Evolutionary conservation across 2,797 vertebrate genomes (phyloP).

Genomic region (Rousettus madagascariensis): DNA sequence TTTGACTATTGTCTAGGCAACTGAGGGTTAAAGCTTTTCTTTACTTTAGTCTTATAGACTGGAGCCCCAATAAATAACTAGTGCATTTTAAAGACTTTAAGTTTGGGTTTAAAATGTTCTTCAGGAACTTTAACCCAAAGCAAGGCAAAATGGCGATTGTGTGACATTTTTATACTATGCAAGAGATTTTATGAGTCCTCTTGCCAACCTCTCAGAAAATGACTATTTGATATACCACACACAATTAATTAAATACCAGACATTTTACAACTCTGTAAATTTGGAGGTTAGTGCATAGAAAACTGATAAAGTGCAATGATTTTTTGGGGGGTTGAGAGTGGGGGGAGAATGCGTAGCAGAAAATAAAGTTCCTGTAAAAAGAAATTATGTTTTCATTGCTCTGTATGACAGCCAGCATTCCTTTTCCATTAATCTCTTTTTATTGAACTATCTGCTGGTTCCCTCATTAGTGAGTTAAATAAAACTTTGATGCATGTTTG

Average conservation of each 20-base stretch:
- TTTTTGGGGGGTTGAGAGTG: neutral
- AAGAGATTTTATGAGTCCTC: neutral
- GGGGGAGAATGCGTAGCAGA: neutral
- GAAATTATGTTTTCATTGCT: neutral
- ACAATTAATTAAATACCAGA: slow-evolving; percentile 10
- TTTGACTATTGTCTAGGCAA: neutral
- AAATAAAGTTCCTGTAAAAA: neutral
- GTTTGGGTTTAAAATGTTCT: slow-evolving; percentile 31
- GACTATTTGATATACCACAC: neutral
- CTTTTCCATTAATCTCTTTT: neutral
- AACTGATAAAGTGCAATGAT: neutral
- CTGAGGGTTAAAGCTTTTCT: neutral
- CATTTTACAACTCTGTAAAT: neutral
- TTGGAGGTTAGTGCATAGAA: neutral
- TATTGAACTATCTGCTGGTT: neutral
- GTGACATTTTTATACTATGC: neutral
- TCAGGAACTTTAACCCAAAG: slow-evolving; percentile 43
- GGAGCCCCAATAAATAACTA: neutral
- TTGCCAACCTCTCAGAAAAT: neutral
- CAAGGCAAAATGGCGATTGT: neutral
- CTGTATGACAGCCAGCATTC: neutral
- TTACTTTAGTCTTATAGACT: neutral
- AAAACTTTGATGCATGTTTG: neutral
- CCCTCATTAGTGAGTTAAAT: slow-evolving; percentile 8
- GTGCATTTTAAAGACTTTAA: slow-evolving; percentile 17